Evolutionary conservation across 2,888 invertebrate species (phyloP).

Genomic region (Drosophila fulvimacula): DNA sequence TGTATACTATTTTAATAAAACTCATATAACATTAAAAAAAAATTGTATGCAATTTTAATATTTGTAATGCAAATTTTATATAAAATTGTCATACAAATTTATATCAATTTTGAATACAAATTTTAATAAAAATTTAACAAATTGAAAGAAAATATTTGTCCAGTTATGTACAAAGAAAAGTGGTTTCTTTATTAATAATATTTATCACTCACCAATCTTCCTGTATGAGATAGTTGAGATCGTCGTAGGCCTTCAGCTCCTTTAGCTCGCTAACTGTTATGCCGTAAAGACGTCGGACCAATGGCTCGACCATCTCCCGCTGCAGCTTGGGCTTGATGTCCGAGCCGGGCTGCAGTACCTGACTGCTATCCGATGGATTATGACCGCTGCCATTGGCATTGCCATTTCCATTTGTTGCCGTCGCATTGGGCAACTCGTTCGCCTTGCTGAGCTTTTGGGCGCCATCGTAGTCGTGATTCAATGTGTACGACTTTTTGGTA

Average conservation of each 20-base stretch:
- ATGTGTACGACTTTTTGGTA: constrained; percentile 82
- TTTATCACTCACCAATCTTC: constrained; percentile 82
- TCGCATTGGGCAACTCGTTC: constrained; percentile 18
- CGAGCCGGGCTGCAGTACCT: constrained; percentile 82
- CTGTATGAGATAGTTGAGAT: constrained; percentile 83
- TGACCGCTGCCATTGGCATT: constrained; percentile 28
- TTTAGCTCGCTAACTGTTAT: constrained; percentile 82
- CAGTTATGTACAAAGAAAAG: background rate
- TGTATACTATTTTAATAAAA: too few relatives aligned
- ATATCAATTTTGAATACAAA: too few relatives aligned
- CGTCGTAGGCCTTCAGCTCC: constrained; percentile 84
- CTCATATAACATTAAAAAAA: too few relatives aligned
- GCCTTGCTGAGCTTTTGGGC: constrained; percentile 52
- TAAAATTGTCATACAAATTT: too few relatives aligned
- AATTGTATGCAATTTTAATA: too few relatives aligned
- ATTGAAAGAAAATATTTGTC: too few relatives aligned
- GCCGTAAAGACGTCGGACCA: constrained; percentile 83
- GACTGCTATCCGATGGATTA: constrained; percentile 23
- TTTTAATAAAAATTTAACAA: too few relatives aligned
- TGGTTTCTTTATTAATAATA: background rate
- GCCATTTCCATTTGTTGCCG: constrained; percentile 31
- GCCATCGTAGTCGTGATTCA: constrained; percentile 81
- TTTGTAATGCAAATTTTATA: too few relatives aligned
- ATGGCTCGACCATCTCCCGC: constrained; percentile 76
- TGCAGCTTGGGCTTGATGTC: constrained; percentile 82